phyloP scores from a whole-genome alignment of 2,888 invertebrate genomes.

The Dryococelus australis region DNA sequence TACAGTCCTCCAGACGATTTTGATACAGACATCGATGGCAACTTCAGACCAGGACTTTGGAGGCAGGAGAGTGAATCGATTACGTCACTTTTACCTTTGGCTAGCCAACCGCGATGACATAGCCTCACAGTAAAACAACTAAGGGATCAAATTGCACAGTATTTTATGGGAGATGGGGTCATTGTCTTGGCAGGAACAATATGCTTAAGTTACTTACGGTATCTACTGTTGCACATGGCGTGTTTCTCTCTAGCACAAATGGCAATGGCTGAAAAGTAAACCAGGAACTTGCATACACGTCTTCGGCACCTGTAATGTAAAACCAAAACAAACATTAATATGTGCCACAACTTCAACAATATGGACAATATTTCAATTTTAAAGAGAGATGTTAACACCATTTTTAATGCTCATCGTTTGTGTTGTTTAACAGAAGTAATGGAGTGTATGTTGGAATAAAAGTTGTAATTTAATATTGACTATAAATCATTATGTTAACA shows the following conservation, averaged over 20 bases:
- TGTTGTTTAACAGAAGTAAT: too few relatives aligned
- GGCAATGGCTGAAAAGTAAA: background rate
- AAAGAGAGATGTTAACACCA: too few relatives aligned
- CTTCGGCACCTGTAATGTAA: background rate
- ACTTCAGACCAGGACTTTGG: background rate
- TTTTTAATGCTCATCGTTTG: too few relatives aligned
- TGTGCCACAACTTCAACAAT: too few relatives aligned
- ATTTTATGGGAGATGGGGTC: background rate
- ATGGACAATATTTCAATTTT: too few relatives aligned
- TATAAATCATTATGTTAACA: too few relatives aligned
- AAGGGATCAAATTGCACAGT: background rate
- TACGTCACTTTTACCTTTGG: background rate
- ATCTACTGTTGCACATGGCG: background rate
- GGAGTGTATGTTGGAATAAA: too few relatives aligned
- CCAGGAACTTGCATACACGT: background rate
- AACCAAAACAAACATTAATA: background rate
- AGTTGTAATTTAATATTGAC: too few relatives aligned
- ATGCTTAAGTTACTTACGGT: background rate
- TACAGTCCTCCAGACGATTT: background rate
- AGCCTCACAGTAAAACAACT: background rate
- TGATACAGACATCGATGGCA: background rate
- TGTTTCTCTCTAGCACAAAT: background rate
- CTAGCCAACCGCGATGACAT: background rate
- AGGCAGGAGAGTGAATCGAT: background rate
- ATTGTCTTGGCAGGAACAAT: slow-evolving; percentile 10